These are phyloP conservation scores for Microtus oregoni DNA, from an alignment of 2,113 vertebrate species.

Conservation along the genomic window DNA sequence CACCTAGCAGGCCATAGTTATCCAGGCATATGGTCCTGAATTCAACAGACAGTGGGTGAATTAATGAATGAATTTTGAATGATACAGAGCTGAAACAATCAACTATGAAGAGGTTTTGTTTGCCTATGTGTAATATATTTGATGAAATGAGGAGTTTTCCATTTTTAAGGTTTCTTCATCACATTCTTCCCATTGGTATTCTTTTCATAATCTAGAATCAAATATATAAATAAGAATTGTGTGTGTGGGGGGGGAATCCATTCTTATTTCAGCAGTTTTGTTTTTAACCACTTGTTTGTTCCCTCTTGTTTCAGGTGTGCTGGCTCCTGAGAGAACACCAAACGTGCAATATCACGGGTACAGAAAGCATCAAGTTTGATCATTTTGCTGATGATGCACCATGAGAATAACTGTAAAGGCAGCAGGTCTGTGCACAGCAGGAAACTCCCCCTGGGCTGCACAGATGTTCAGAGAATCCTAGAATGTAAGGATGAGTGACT, in stretches of 20 bases:
- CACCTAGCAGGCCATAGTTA: neutral
- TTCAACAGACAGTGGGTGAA: neutral
- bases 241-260: neutral
- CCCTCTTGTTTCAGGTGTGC: neutral
- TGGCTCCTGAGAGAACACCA: neutral
- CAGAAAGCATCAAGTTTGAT: fast-evolving
- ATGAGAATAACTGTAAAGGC: neutral
- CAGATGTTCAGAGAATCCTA: neutral
- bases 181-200: neutral
- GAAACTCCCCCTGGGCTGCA: neutral
- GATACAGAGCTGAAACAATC: neutral
- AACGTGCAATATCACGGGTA: fast-evolving
- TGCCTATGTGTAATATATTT: neutral
- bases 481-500: neutral
- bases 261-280: neutral
- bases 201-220: conserved; percentile 14
- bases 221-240: neutral
- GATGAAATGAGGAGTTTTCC: neutral
- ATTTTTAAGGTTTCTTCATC: conserved; percentile 3
- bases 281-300: neutral
- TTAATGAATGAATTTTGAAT: neutral
- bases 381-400: neutral
- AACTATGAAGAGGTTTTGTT: neutral
- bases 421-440: neutral
- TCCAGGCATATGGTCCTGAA: neutral